A percentile compares a stretch with the other conserved stretches of the same genome.
phyloP scores from a whole-genome alignment of 2,797 vertebrate species.

The Scleropages formosus region DNA sequence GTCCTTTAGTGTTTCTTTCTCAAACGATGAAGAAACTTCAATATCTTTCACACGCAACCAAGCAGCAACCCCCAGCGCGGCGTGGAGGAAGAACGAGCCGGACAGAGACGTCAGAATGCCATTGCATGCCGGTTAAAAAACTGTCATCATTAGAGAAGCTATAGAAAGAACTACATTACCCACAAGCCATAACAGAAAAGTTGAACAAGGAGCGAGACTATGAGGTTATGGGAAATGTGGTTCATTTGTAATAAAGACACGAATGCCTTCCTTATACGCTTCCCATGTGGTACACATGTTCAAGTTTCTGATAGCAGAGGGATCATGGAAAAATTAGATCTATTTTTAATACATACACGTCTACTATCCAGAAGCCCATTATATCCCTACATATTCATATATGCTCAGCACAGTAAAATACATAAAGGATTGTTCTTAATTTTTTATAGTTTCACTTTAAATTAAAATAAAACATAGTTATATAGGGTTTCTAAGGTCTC shows the following conservation, averaged over 20 bases:
- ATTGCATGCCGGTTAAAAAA: constrained; percentile 13
- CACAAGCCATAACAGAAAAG: background rate
- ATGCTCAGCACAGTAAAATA: too few species aligned
- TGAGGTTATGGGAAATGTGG: constrained; percentile 13
- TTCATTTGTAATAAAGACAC: background rate
- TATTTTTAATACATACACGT: background rate
- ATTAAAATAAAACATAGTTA: background rate
- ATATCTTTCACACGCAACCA: constrained; percentile 27
- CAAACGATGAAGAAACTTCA: background rate
- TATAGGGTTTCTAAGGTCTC: background rate
- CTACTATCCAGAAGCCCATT: too few species aligned
- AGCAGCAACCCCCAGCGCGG: constrained; percentile 55
- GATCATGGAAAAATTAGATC: background rate
- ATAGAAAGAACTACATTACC: constrained; percentile 2
- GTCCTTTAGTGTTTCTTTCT: background rate
- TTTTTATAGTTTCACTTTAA: background rate
- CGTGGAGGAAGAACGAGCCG: constrained; percentile 56
- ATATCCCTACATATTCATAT: too few species aligned
- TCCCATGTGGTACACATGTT: background rate
- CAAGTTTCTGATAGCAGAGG: background rate
- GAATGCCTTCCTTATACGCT: background rate
- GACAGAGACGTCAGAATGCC: background rate
- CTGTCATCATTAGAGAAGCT: background rate
- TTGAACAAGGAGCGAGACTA: background rate
- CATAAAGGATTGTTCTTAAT: too few species aligned